Evolutionary conservation across 2,888 invertebrate genomes (phyloP).

Genomic region (Laspeyria flexula): DNA sequence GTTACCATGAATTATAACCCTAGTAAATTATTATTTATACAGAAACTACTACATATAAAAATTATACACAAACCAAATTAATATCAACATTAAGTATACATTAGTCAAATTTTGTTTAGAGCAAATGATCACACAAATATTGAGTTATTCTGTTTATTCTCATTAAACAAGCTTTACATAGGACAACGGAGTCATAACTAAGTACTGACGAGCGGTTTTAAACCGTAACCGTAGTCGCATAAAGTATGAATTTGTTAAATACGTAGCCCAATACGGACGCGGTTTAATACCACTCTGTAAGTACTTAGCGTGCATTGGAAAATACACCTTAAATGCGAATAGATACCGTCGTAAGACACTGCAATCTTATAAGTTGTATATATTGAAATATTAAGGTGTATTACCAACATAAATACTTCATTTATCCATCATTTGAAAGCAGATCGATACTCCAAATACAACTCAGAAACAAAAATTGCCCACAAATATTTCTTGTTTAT

Average conservation of each 20-base stretch:
- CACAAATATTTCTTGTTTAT: not conserved
- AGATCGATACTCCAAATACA: not conserved
- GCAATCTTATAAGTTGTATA: no score
- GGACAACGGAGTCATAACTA: not conserved
- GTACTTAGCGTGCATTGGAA: no score
- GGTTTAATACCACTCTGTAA: no score
- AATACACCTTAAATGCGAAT: no score
- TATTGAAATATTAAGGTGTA: not conserved
- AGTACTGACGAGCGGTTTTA: no score
- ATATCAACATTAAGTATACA: conserved; percentile 44
- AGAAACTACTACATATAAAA: conserved; percentile 36
- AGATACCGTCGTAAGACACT: no score
- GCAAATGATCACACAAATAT: conserved; percentile 20
- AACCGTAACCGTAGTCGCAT: no score
- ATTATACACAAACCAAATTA: conserved; percentile 43
- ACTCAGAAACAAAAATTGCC: not conserved
- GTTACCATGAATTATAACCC: no score
- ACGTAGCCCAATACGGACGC: no score
- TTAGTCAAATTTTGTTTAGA: conserved; percentile 41
- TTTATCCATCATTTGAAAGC: no score
- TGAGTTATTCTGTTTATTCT: not conserved
- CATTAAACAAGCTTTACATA: not conserved
- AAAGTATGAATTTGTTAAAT: no score
- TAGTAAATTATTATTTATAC: conserved; percentile 25
- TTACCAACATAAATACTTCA: not conserved